Base-by-base conservation (phyloP, 92 coral and sea anemone species). In the Palythoa grandis region DNA sequence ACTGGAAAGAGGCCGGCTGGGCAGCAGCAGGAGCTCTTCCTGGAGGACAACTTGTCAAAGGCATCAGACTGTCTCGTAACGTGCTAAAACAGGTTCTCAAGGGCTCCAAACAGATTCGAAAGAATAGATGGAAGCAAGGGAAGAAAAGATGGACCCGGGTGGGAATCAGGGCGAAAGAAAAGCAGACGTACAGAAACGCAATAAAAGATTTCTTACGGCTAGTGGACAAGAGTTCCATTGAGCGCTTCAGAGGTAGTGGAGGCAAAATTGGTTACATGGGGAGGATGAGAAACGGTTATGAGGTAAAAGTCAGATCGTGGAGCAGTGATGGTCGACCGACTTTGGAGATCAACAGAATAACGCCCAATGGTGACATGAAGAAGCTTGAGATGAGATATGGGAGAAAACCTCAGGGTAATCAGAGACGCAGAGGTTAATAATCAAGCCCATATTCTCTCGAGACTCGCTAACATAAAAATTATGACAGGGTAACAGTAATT, bases 341-440 rank as follows among this genome's bases (percentile, higher is more conserved):
- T 37, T 63, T 78, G 57, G 83, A 78, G 56, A 78, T 78, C 39
- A 78, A 78, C 54, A 61, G 83, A 43, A 78, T 17, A 61, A 78
- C 83, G 3, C 83, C 83, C 2, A 61, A 60, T 78, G 83, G 83
- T 38, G 72, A 43, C 54, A 29, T 78, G 54, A 78, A 57, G 11
- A 78, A 78, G 72, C 83, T 78, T 17, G 83, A 78, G 37, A 78
- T 78, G 83, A 78, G 83, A 78, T 78, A 78, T 54, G 83, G 83
- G 29, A 78, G 54, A 17, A 1, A 12, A 7, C 2, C 54, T 5
- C 53, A 16, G n/a, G 72, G 83, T 0, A 78, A 61, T 19, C 56
- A 78, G 38, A 63, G 70, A 60, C 83, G 83, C 54, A 78, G 19
- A 61, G 83, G 83, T n/a, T 78, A 39, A 63, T n/a, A 43, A 43